Base-by-base conservation (phyloP, 2,797 vertebrate genomes). In the Mormyrus proboscirostris region DNA sequence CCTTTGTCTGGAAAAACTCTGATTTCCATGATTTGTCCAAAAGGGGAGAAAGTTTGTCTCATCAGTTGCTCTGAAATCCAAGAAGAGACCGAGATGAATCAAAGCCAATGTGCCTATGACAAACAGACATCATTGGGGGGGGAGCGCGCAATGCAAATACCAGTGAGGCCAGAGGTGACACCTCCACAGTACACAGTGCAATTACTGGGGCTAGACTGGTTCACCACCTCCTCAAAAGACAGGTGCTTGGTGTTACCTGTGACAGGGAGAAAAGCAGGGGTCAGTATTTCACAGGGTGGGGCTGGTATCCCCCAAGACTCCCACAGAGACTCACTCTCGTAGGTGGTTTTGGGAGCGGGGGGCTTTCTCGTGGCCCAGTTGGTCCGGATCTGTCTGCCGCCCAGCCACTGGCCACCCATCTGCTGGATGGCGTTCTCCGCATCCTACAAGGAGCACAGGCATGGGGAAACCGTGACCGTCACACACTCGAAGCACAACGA, bases 281-380 rank as follows among this genome's bases (percentile, higher is more conserved):
- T 82, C 19, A 82, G 2, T 47, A 82, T 82, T 47, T 82, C 6
- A 47, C 6, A 33, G 41, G 41, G 41, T 41, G 57, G 57, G 16
- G 79, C 41, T 83, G 6, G 0, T 51, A 51, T 51, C 29, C 49
- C 38, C 19, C 29, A 33, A 51, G 22, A 85, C 22, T 1, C 4
- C 10, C 5, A 4, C 12, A 47, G 7, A 33, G 73, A 96, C 97
- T 92, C 92, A 98, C 98, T 96, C 93, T 99, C 98, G 73, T 96
- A 98, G 88, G 97, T 97, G 92, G 96, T 96, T 95, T 99, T 99
- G 90, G 98, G 98, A 93, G 98, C 98, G 0, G 98, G 98, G 91
- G 98, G 98, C 95, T 99, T 99, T 95, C 98, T 96, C 19, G 98
- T 99, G 69, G 98, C 98, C 98, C 98, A 99, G 95, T 99, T 99